Base-by-base conservation (phyloP, 2,797 vertebrate genomes). In the Crossoptilon crossoptilon region DNA sequence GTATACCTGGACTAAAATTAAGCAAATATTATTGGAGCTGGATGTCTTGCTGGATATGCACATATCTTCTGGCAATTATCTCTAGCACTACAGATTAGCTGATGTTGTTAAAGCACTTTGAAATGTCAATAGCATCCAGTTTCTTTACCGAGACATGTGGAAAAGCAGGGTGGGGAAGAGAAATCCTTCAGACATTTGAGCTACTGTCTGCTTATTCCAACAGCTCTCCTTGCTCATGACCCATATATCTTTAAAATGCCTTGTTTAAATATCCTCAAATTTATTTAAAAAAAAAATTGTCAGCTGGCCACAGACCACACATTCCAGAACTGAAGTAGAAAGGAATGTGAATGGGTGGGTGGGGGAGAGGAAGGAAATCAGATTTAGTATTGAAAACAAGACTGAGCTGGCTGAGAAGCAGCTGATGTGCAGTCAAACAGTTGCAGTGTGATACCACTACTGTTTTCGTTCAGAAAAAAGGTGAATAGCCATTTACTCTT, bases 281-380 rank as follows among this genome's bases (percentile, higher is more conserved):
- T 90, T 88, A 58, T 91, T 90, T 35, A 37, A 71, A 70, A 84
- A 84, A 62, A 69, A 83, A 87, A 33, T 63, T 89, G 82, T 95
- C 92, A 94, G 72, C 93, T 95, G 92, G 93, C 96, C 94, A 95
- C 91, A 96, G 95, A 96, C 94, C 96, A 96, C 93, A 91, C 94
- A 96, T 95, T 95, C 93, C 93, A 95, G 93, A 95, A 92, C 91
- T 85, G 92, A 96, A 96, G 93, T 96, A 94, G 94, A 96, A 94
- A 96, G 95, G 94, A 96, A 96, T 96, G 95, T 91, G 92, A 95
- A 95, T 84, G 96, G 96, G 95, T 96, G 96, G 96, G 96, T 96
- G 95, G 95, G 93, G 92, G 88, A 95, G 92, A 96, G 94, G 94
- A 96, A 96, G 93, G 93, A 96, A 96, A 94, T 94, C 94, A 94